Conservation (phyloP, 1,140 invertebrate species). For the Hesperophylax magnus region DNA sequence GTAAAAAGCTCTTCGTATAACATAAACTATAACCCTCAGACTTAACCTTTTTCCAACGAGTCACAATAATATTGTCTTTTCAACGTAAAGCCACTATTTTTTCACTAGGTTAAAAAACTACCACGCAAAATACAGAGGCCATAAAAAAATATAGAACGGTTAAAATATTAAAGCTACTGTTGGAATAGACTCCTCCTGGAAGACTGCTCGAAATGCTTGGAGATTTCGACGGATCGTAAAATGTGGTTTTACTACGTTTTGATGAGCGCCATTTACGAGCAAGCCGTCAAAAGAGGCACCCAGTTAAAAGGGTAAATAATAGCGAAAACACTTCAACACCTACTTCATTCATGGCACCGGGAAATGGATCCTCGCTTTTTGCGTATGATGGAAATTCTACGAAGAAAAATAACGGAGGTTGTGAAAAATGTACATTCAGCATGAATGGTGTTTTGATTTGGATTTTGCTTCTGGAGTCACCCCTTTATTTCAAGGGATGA, state of each 20-base stretch:
- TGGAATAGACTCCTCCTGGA: conserved; percentile 1
- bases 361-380: background rate
- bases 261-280: conserved; percentile 52
- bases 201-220: conserved; percentile 33
- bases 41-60: background rate
- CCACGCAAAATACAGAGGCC: background rate
- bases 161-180: conserved; percentile 26
- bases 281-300: conserved; percentile 14
- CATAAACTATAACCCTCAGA: no score
- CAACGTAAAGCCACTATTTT: background rate
- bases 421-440: background rate
- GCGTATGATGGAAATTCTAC: background rate
- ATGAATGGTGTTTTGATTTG: no score
- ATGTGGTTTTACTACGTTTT: conserved; percentile 51
- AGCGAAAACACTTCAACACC: background rate
- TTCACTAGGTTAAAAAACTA: conserved; percentile 1
- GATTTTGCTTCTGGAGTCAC: no score
- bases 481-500: no score
- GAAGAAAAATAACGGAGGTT: background rate
- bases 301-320: conserved; percentile 9
- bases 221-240: conserved; percentile 57
- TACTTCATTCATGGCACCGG: conserved; percentile 6
- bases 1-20: background rate
- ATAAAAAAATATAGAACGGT: background rate
- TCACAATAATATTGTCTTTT: background rate